Evolutionary conservation across 2,888 invertebrate species (phyloP).

Genomic region (Drosophila fulvimacula): DNA sequence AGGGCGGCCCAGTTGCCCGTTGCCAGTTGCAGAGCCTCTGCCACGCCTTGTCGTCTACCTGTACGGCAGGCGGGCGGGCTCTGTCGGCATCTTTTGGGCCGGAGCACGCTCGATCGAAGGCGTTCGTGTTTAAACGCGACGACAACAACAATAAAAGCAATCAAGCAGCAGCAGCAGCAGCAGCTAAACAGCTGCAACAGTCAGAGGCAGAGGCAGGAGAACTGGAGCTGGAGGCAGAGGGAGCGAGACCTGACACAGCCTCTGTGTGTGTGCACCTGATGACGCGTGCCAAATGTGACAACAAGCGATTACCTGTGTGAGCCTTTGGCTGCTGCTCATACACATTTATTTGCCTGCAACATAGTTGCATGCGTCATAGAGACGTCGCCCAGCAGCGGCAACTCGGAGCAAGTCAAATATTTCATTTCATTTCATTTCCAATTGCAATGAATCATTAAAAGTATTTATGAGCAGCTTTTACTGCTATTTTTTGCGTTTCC

Average conservation of each 20-base stretch:
- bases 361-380: conserved; percentile 34
- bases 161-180: conserved; percentile 48
- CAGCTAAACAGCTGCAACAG: conserved; percentile 31
- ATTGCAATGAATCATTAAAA: conserved; percentile 70
- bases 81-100: conserved; percentile 44
- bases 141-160: conserved; percentile 76
- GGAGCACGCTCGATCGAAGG: conserved; percentile 61
- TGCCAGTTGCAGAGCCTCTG: background rate
- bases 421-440: conserved; percentile 63
- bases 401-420: conserved; percentile 32
- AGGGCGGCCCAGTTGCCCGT: conserved; percentile 21
- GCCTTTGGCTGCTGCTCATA: background rate
- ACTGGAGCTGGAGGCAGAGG: background rate
- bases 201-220: background rate
- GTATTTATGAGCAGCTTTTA: conserved; percentile 50
- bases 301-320: conserved; percentile 18
- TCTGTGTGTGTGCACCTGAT: conserved; percentile 61
- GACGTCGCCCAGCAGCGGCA: background rate
- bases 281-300: conserved; percentile 79
- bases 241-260: background rate
- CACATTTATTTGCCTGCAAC: background rate
- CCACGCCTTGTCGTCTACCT: conserved; percentile 28
- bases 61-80: conserved; percentile 2
- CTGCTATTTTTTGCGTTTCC: conserved; percentile 62
- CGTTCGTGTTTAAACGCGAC: conserved; percentile 72